Conservation (phyloP, 1,140 invertebrate species). For the Saccostrea glomerata region DNA sequence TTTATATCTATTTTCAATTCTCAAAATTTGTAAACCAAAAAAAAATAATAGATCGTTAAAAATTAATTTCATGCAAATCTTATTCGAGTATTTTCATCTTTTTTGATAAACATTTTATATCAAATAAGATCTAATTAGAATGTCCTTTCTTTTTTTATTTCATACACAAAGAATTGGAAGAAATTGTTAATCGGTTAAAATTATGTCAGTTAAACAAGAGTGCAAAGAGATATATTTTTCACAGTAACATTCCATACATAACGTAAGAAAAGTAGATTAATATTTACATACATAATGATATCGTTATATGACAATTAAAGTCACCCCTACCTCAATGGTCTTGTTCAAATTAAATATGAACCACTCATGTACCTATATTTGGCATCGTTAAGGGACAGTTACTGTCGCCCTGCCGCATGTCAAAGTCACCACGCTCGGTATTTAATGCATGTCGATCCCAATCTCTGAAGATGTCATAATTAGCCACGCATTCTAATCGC, state of each 20-base stretch:
- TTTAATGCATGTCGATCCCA: constrained; percentile 30
- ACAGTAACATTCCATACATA: background rate
- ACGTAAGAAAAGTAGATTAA: background rate
- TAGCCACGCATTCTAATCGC: constrained; percentile 31
- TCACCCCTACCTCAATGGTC: constrained; percentile 10
- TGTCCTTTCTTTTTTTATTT: too few species aligned
- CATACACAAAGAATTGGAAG: too few species aligned
- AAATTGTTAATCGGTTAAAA: too few species aligned
- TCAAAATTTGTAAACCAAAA: too few species aligned
- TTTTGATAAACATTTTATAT: too few species aligned
- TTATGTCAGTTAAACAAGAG: too few species aligned
- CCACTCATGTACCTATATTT: constrained; percentile 19
- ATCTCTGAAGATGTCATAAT: constrained; percentile 17
- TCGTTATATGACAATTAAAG: constrained; percentile 18
- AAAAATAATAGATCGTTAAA: too few species aligned
- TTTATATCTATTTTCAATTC: too few species aligned
- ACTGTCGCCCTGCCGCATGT: constrained; percentile 6
- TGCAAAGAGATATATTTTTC: too few species aligned
- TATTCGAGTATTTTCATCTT: too few species aligned
- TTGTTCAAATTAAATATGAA: constrained; percentile 34
- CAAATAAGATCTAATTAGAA: too few species aligned
- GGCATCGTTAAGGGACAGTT: constrained; percentile 15
- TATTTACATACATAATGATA: background rate
- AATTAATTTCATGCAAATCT: too few species aligned
- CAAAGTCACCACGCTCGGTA: constrained; percentile 10